Conservation (phyloP, 2,888 invertebrate species). For the Mythimna lalbum region DNA sequence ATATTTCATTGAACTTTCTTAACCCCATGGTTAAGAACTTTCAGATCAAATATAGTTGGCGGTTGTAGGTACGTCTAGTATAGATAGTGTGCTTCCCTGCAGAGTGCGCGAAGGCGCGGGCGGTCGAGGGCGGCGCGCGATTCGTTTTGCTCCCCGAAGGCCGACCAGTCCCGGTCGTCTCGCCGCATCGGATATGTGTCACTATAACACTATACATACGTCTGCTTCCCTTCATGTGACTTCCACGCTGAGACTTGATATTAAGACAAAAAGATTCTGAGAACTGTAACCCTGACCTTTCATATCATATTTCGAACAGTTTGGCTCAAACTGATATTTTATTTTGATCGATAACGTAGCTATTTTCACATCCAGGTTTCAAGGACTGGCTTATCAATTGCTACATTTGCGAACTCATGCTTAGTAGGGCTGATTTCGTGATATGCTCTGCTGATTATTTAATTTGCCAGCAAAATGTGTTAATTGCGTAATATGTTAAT, state of each 20-base stretch:
- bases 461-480: conserved; percentile 12
- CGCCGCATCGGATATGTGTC: conserved; percentile 86
- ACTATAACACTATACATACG: conserved; percentile 85
- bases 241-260: conserved; percentile 70
- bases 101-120: conserved; percentile 58
- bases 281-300: conserved; percentile 47
- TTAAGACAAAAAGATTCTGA: conserved; percentile 60
- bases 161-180: conserved; percentile 83
- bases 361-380: background rate
- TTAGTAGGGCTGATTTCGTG: conserved; percentile 15
- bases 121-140: conserved; percentile 70
- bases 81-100: conserved; percentile 66
- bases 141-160: conserved; percentile 87
- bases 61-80: conserved; percentile 57
- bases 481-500: background rate
- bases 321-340: background rate
- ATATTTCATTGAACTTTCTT: too few relatives aligned
- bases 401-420: conserved; percentile 6
- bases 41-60: conserved; percentile 50
- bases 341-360: conserved; percentile 6
- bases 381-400: background rate
- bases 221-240: conserved; percentile 76
- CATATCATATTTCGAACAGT: conserved; percentile 52
- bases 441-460: conserved; percentile 17
- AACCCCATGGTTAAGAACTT: conserved; percentile 55